A percentile compares a stretch with the other conserved stretches of the same genome.
Evolutionary conservation across 2,797 vertebrate species (phyloP).

Genomic region (Sebastes elongatus): DNA sequence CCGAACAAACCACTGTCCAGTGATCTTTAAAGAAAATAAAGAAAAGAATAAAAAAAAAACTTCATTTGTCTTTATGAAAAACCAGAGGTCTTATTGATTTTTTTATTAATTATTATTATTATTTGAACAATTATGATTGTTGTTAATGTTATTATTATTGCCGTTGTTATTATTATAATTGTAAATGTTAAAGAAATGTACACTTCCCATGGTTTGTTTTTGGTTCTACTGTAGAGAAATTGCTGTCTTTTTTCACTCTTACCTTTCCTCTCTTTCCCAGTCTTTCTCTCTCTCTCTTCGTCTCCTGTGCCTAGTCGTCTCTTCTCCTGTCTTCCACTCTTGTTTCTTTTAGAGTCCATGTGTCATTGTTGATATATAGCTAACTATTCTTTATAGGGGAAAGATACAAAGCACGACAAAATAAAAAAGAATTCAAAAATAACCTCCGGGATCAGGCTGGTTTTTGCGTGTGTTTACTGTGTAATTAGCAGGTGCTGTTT

Average conservation of each 20-base stretch:
- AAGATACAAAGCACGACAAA: conserved; percentile 89
- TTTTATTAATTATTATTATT: conserved; percentile 81
- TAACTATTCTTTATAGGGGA: conserved; percentile 89
- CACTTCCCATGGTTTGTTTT: conserved; percentile 80
- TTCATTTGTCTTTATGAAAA: conserved; percentile 84
- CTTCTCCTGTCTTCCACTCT: conserved; percentile 77
- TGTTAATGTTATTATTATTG: conserved; percentile 86
- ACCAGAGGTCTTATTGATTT: conserved; percentile 84
- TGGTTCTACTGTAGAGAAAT: conserved; percentile 80
- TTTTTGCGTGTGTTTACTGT: conserved; percentile 47
- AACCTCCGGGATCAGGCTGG: conserved; percentile 26
- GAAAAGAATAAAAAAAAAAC: conserved; percentile 65
- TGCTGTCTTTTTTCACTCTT: conserved; percentile 73
- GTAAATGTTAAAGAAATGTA: conserved; percentile 88
- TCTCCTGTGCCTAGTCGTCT: conserved; percentile 78
- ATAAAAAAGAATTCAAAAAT: conserved; percentile 81
- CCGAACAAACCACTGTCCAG: conserved; percentile 86
- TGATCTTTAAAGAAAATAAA: conserved; percentile 85
- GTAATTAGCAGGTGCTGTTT: conserved; percentile 53
- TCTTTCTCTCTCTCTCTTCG: conserved; percentile 62
- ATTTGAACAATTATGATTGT: conserved; percentile 85
- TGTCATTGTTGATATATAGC: conserved; percentile 89
- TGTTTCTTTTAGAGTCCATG: conserved; percentile 83
- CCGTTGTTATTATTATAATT: conserved; percentile 84
- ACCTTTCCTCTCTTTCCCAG: conserved; percentile 61